Conservation (phyloP, 2,888 invertebrate species). For the Melanostoma scalare region DNA sequence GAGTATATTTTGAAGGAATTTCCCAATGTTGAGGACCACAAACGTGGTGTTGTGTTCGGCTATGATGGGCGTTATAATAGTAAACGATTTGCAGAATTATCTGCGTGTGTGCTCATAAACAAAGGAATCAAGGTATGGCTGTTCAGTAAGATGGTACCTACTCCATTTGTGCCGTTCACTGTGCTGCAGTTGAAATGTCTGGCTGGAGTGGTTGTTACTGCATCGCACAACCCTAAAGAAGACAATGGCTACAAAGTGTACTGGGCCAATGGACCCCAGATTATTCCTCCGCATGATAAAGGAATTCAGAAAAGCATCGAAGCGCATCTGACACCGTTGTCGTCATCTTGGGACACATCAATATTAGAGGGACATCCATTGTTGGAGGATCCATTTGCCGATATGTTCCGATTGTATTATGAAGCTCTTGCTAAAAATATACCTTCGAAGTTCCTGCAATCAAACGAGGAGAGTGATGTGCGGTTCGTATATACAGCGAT, state of each 20-base stretch:
- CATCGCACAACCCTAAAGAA: constrained; percentile 97
- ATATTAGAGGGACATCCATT: constrained; percentile 84
- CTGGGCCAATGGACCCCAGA: constrained; percentile 97
- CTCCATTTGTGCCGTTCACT: constrained; percentile 96
- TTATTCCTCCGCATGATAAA: constrained; percentile 95
- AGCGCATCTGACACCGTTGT: constrained; percentile 89
- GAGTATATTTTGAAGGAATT: constrained; percentile 87
- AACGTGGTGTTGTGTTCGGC: constrained; percentile 92
- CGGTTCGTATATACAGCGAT: constrained; percentile 96
- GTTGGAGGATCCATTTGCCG: constrained; percentile 87
- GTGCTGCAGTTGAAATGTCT: constrained; percentile 88
- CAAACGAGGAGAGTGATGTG: constrained; percentile 83
- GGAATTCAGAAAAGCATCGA: constrained; percentile 91
- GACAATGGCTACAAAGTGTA: constrained; percentile 99
- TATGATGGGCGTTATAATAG: constrained; percentile 97
- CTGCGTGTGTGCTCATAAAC: constrained; percentile 91
- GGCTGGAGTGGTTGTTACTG: constrained; percentile 96
- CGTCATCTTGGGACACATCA: constrained; percentile 89
- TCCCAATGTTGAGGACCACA: constrained; percentile 82
- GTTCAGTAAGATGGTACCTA: constrained; percentile 91
- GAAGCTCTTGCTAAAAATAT: constrained; percentile 84
- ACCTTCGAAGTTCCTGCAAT: constrained; percentile 83
- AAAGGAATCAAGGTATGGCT: constrained; percentile 90
- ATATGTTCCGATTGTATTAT: constrained; percentile 88
- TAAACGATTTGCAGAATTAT: constrained; percentile 89